These are phyloP conservation scores for Silurus glanis DNA, from an alignment of 2,113 vertebrate species.

Conservation along the genomic window DNA sequence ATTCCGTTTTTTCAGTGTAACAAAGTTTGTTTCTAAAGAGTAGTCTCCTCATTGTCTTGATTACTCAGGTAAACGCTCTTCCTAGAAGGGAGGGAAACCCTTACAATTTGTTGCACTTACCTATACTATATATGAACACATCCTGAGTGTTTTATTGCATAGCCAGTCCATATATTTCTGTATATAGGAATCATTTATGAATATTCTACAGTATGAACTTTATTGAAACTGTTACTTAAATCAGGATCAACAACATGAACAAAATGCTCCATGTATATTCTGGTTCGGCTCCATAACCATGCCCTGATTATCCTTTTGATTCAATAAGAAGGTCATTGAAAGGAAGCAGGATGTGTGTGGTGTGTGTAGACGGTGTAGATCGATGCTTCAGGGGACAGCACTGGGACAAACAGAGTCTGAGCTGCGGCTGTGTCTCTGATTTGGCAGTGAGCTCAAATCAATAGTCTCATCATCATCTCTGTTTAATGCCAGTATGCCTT, in stretches of 20 bases:
- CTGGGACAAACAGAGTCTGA: slow-evolving; percentile 19
- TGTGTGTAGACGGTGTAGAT: background rate
- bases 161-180: background rate
- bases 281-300: background rate
- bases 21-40: too few relatives aligned
- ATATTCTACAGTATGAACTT: too few relatives aligned
- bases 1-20: too few relatives aligned
- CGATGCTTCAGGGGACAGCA: slow-evolving; percentile 41
- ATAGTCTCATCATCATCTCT: slow-evolving; percentile 43
- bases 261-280: background rate
- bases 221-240: too few relatives aligned
- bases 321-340: background rate
- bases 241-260: too few relatives aligned
- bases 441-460: slow-evolving; percentile 51
- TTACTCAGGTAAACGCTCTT: too few relatives aligned
- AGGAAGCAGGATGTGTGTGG: slow-evolving; percentile 22
- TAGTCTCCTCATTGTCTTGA: too few relatives aligned
- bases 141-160: too few relatives aligned
- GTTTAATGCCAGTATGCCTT: background rate
- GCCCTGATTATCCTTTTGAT: background rate
- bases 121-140: too few relatives aligned
- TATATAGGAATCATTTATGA: background rate
- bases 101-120: too few relatives aligned
- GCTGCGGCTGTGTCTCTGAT: slow-evolving; percentile 62
- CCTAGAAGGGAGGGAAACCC: too few relatives aligned